Evolutionary conservation across 2,888 invertebrate species (phyloP).

Genomic region (Lycia hirtaria): DNA sequence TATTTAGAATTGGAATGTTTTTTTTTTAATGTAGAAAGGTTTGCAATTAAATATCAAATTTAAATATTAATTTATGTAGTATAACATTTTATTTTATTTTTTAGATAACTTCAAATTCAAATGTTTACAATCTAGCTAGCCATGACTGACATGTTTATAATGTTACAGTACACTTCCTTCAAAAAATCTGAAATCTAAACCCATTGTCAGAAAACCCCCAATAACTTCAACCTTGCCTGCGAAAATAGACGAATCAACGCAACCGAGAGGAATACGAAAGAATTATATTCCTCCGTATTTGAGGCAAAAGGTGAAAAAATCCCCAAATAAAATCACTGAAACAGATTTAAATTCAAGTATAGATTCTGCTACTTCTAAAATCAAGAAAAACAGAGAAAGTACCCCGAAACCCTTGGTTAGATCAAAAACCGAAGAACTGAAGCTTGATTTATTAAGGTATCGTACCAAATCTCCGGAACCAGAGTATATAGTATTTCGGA

Average conservation of each 20-base stretch:
- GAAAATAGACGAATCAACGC: constrained; percentile 44
- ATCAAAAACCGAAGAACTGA: constrained; percentile 51
- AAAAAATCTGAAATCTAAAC: constrained; percentile 53
- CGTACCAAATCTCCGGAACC: constrained; percentile 46
- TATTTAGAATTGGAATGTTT: constrained; percentile 1
- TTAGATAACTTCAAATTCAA: too few species aligned
- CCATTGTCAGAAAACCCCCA: constrained; percentile 44
- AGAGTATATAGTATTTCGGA: constrained; percentile 62
- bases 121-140: constrained; percentile 34
- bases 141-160: constrained; percentile 18
- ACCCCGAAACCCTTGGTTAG: constrained; percentile 32
- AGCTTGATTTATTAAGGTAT: constrained; percentile 57
- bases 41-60: too few species aligned
- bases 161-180: constrained; percentile 52
- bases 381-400: constrained; percentile 38
- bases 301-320: constrained; percentile 40
- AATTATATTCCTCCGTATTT: constrained; percentile 58
- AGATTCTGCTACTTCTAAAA: constrained; percentile 39
- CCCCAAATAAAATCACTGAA: constrained; percentile 29
- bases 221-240: constrained; percentile 26
- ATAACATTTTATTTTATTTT: too few species aligned
- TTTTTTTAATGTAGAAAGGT: too few species aligned
- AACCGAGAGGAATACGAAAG: constrained; percentile 39
- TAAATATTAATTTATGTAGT: too few species aligned
- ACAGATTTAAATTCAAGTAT: constrained; percentile 44